phyloP scores from a whole-genome alignment of 2,888 invertebrate genomes.

The Digitonthophagus gazella region DNA sequence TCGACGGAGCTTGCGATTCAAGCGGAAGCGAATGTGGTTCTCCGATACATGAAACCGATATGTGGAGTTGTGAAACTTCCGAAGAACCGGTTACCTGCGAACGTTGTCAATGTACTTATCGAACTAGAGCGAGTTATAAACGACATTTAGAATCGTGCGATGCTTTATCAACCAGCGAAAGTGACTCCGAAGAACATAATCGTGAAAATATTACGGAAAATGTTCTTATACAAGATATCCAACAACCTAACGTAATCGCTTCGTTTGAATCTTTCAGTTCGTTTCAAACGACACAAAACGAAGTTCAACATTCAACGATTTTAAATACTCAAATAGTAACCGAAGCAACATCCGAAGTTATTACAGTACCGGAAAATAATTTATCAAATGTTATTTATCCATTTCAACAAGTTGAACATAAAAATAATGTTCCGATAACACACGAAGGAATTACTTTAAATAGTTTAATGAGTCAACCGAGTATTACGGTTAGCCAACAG shows the following conservation, averaged over 20 bases:
- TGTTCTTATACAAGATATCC: slow-evolving; percentile 33
- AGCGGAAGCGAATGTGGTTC: slow-evolving; percentile 55
- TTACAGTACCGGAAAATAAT: slow-evolving; percentile 38
- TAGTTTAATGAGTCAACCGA: slow-evolving; percentile 21
- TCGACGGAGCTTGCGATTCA: slow-evolving; percentile 57
- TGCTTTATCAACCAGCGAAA: slow-evolving; percentile 76
- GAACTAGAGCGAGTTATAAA: slow-evolving; percentile 78
- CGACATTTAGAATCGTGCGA: slow-evolving; percentile 76
- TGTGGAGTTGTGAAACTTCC: slow-evolving; percentile 52
- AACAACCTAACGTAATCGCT: slow-evolving; percentile 42
- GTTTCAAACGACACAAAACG: slow-evolving; percentile 40
- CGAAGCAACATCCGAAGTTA: slow-evolving; percentile 41
- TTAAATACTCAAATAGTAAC: slow-evolving; percentile 45
- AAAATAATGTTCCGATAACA: slow-evolving; percentile 18
- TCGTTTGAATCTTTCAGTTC: slow-evolving; percentile 45
- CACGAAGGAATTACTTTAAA: slow-evolving; percentile 2
- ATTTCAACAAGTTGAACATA: slow-evolving; percentile 30
- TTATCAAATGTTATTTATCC: slow-evolving; percentile 31
- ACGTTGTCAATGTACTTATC: slow-evolving; percentile 82
- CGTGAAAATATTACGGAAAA: slow-evolving; percentile 22
- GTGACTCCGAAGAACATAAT: slow-evolving; percentile 64
- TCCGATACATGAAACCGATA: slow-evolving; percentile 37
- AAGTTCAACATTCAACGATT: slow-evolving; percentile 46
- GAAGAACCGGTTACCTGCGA: slow-evolving; percentile 82
- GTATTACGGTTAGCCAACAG: slow-evolving; percentile 18